These are phyloP conservation scores for Anthopleura xanthogrammica DNA, from an alignment of 92 coral and sea anemone genomes.

Conservation along the genomic window DNA sequence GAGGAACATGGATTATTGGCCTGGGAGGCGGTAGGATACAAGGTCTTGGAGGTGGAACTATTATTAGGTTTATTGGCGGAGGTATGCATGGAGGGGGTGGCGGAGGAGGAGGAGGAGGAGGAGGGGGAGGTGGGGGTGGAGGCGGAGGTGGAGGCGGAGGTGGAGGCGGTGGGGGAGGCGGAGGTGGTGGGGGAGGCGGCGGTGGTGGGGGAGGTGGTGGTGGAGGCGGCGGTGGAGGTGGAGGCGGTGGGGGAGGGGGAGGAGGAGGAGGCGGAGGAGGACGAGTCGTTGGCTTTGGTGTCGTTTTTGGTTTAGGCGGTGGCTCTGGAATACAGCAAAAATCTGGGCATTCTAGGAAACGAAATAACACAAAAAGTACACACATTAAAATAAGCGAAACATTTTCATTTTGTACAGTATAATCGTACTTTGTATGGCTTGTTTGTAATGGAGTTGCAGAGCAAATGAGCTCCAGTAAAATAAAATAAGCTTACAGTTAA, in stretches of 20 bases:
- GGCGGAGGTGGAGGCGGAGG: constrained; percentile 49
- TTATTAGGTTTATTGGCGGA: constrained; percentile 39
- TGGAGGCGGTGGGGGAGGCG: constrained; percentile 55
- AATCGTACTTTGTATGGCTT: too few relatives aligned
- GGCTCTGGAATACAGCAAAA: constrained; percentile 29
- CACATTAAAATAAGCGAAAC: not conserved
- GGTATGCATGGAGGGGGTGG: constrained; percentile 53
- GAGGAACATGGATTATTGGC: constrained; percentile 10
- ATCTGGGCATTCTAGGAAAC: constrained; percentile 10
- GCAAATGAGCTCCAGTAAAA: too few relatives aligned
- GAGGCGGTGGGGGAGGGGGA: constrained; percentile 7
- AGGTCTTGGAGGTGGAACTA: constrained; percentile 36
- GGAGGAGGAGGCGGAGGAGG: constrained; percentile 6
- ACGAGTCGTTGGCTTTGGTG: constrained; percentile 24
- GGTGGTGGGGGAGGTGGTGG: constrained; percentile 13
- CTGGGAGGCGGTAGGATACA: constrained; percentile 38
- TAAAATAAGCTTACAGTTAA: not conserved
- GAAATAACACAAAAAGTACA: not conserved
- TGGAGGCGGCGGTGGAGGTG: constrained; percentile 8
- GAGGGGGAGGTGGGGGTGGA: constrained; percentile 50
- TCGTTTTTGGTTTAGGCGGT: constrained; percentile 22
- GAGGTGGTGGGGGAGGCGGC: constrained; percentile 35
- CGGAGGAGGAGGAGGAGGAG: constrained; percentile 35
- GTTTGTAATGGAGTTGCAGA: not conserved
- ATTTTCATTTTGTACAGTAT: not conserved